These are phyloP conservation scores for Eurytoma californica DNA, from an alignment of 2,888 invertebrate genomes.

Conservation along the genomic window DNA sequence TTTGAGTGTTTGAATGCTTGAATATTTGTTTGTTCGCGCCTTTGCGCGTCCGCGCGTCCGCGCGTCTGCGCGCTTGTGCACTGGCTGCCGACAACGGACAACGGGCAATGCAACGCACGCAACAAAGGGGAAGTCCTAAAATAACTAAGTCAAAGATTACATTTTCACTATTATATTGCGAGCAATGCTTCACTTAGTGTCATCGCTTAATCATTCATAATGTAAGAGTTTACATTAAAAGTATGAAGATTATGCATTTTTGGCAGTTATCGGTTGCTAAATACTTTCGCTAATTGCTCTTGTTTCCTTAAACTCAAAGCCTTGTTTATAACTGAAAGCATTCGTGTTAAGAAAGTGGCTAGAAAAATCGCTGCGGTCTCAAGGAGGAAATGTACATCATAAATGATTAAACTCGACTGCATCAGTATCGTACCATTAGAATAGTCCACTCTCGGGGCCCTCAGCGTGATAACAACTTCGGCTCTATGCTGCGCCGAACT, in stretches of 20 bases:
- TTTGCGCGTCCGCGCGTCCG: too few relatives aligned
- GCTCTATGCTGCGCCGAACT: background rate
- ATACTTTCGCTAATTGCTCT: constrained; percentile 51
- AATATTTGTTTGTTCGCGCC: background rate
- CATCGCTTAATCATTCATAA: constrained; percentile 44
- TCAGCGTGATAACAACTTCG: constrained; percentile 21
- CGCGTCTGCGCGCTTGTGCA: too few relatives aligned
- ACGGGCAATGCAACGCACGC: constrained; percentile 4
- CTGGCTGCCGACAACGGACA: constrained; percentile 8
- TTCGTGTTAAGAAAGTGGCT: background rate
- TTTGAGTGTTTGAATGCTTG: too few relatives aligned
- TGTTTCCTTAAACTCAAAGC: constrained; percentile 47
- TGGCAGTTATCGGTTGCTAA: constrained; percentile 54
- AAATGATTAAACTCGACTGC: constrained; percentile 36
- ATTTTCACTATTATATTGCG: constrained; percentile 1
- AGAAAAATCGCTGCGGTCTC: constrained; percentile 4
- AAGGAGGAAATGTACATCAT: constrained; percentile 26
- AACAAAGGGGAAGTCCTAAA: constrained; percentile 33
- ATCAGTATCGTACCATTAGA: background rate
- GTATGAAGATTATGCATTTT: constrained; percentile 44
- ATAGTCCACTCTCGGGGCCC: constrained; percentile 18
- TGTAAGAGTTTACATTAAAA: constrained; percentile 39
- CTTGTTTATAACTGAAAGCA: background rate
- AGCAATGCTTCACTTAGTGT: constrained; percentile 15
- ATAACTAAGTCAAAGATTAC: constrained; percentile 9